Conservation (phyloP, 2,113 vertebrate species). For the Mustela lutreola region DNA sequence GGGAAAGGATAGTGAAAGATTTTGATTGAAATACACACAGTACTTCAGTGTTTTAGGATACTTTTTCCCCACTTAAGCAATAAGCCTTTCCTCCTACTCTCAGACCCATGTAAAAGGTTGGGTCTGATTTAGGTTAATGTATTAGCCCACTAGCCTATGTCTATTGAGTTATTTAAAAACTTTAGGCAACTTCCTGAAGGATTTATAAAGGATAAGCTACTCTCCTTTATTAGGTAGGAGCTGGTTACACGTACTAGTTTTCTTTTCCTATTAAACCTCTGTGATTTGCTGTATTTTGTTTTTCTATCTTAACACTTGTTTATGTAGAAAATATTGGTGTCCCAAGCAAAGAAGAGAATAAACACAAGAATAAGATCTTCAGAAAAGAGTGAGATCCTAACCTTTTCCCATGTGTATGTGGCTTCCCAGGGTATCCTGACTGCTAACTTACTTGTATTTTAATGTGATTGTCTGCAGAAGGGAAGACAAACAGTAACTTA, state of each 20-base stretch:
- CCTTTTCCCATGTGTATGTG: not conserved
- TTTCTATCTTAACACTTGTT: slow-evolving; percentile 36
- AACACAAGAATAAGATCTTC: not conserved
- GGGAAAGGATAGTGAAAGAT: not conserved
- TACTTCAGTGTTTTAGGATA: not conserved
- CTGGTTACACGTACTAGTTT: not conserved
- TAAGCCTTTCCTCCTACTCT: not conserved
- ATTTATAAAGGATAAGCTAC: not conserved
- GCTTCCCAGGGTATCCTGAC: not conserved
- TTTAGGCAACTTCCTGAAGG: not conserved
- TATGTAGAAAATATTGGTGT: slow-evolving; percentile 11
- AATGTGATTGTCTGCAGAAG: slow-evolving; percentile 44
- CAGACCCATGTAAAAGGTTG: not conserved
- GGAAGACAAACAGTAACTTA: slow-evolving; percentile 54
- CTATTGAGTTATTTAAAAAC: not conserved
- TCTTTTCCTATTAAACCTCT: not conserved
- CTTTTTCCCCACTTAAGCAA: not conserved
- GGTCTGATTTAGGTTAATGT: not conserved
- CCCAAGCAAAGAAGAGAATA: not conserved
- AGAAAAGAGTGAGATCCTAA: not conserved
- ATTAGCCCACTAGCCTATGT: not conserved
- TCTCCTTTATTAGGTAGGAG: not conserved
- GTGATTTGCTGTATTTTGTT: not conserved
- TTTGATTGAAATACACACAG: not conserved
- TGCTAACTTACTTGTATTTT: slow-evolving; percentile 41